A percentile compares a stretch with the other conserved stretches of the same genome.
Conservation (phyloP, 2,113 vertebrate genomes). For the Saguinus imperator region DNA sequence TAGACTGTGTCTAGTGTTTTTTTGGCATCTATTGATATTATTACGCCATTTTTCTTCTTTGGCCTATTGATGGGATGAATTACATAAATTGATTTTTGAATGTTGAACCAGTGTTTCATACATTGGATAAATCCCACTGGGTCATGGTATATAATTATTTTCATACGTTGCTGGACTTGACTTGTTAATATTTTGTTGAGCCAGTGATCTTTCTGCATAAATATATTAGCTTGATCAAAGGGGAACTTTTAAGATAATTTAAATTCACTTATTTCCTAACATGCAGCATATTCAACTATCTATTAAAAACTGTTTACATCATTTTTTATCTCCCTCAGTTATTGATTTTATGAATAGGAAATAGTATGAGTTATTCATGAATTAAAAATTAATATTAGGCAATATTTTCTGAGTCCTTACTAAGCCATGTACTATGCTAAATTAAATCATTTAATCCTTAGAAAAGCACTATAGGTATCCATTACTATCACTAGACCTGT, state of each 20-base stretch:
- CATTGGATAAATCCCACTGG: neutral
- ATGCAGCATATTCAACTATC: neutral
- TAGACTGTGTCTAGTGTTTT: neutral
- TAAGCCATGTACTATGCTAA: neutral
- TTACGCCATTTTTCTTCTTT: neutral
- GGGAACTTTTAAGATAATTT: neutral
- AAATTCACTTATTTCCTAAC: neutral
- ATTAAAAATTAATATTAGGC: slow-evolving; percentile 4
- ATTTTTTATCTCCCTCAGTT: slow-evolving; percentile 13
- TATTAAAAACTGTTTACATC: neutral
- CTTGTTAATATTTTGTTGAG: neutral
- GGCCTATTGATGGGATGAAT: neutral
- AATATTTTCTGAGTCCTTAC: neutral
- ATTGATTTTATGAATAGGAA: neutral
- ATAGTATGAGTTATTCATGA: neutral
- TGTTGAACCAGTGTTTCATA: neutral
- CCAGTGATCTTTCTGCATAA: neutral
- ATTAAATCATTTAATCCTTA: neutral
- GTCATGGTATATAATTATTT: neutral
- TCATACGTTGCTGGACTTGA: neutral
- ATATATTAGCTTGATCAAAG: neutral
- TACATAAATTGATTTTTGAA: neutral
- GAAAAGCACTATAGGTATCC: neutral
- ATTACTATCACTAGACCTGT: neutral
- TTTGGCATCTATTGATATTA: neutral